Percentiles rank a stretch among this genome's conserved stretches.
phyloP scores from a whole-genome alignment of 1,140 invertebrate genomes.

The Drosophila nigromelanica region DNA sequence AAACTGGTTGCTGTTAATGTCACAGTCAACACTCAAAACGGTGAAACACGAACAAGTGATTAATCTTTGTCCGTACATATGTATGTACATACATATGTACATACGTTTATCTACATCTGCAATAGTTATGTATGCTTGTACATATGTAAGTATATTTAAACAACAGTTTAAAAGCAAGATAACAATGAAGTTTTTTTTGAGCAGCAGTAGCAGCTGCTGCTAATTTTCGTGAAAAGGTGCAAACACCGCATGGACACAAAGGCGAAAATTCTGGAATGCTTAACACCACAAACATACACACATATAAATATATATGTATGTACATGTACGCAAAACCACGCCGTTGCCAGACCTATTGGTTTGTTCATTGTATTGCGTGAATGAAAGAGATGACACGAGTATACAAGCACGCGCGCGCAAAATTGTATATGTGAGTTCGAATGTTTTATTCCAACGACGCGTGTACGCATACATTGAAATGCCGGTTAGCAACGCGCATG shows the following conservation, averaged over 20 bases:
- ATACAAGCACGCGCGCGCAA: slow-evolving; percentile 30
- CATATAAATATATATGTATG: slow-evolving; percentile 4
- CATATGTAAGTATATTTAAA: not conserved
- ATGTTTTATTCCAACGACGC: slow-evolving; percentile 53
- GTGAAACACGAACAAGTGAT: slow-evolving; percentile 52
- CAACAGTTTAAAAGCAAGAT: slow-evolving; percentile 4
- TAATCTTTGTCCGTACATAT: slow-evolving; percentile 37
- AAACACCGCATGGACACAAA: slow-evolving; percentile 53
- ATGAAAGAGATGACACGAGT: slow-evolving; percentile 53
- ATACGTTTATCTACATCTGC: not conserved
- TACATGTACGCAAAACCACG: slow-evolving; percentile 43
- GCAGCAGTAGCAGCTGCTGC: slow-evolving; percentile 57
- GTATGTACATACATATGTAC: slow-evolving; percentile 15
- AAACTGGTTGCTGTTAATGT: slow-evolving; percentile 52
- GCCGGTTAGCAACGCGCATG: slow-evolving; percentile 70
- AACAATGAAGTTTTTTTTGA: slow-evolving; percentile 45
- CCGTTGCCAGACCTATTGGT: slow-evolving; percentile 35
- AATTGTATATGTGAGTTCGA: slow-evolving; percentile 32
- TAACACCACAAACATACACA: slow-evolving; percentile 20
- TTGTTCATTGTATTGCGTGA: slow-evolving; percentile 9
- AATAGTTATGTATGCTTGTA: not conserved
- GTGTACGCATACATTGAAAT: slow-evolving; percentile 43
- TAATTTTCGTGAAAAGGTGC: slow-evolving; percentile 31
- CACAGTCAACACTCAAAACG: slow-evolving; percentile 41
- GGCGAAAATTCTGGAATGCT: slow-evolving; percentile 72